Conservation (phyloP, 2,113 vertebrate genomes). For the Ceuthmochares aereus region DNA sequence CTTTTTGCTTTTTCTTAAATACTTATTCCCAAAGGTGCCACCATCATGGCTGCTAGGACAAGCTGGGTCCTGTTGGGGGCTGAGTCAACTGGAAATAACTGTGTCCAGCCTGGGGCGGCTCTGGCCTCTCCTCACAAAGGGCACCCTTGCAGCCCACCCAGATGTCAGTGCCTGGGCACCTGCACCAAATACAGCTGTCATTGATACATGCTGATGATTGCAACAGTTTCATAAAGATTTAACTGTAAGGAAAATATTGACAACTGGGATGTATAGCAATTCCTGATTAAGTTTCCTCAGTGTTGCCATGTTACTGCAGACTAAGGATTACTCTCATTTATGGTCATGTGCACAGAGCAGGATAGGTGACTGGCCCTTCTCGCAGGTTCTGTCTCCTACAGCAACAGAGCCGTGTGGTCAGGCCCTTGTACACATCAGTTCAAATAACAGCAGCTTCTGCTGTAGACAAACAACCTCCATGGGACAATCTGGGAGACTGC, state of each 20-base stretch:
- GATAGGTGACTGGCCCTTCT: neutral
- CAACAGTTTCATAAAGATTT: neutral
- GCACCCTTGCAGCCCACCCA: rapidly evolving
- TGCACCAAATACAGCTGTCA: neutral
- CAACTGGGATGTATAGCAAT: neutral
- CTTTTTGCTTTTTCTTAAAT: neutral
- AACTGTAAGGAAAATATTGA: neutral
- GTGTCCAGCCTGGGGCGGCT: rapidly evolving
- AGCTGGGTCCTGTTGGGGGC: rapidly evolving
- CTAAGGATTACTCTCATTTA: neutral
- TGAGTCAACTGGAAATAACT: rapidly evolving
- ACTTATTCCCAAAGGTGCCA: neutral
- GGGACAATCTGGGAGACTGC: neutral
- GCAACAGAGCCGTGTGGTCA: neutral
- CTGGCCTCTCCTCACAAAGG: neutral
- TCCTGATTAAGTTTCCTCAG: neutral
- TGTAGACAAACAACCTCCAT: neutral
- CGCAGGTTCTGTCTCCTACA: neutral
- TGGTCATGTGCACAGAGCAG: neutral
- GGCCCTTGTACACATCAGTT: rapidly evolving
- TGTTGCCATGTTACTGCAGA: neutral
- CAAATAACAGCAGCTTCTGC: neutral
- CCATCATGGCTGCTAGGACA: neutral
- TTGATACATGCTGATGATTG: neutral
- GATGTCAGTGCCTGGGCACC: neutral